A percentile compares a stretch with the other conserved stretches of the same genome.
phyloP scores from a whole-genome alignment of 2,113 vertebrate genomes.

The Mus pahari region DNA sequence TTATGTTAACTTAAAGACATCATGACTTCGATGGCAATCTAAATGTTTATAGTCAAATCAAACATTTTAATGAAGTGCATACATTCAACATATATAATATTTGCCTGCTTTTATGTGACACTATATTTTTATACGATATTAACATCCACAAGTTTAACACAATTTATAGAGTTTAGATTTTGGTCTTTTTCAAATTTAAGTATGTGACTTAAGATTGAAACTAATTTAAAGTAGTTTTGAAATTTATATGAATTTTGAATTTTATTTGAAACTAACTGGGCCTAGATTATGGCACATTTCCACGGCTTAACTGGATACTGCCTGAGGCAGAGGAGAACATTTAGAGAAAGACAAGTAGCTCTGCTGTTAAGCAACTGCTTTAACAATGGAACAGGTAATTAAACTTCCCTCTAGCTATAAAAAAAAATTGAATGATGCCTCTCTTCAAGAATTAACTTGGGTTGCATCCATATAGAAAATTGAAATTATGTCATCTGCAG shows the following conservation, averaged over 20 bases:
- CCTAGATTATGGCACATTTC: background rate
- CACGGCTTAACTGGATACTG: background rate
- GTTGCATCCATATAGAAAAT: background rate
- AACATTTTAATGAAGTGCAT: background rate
- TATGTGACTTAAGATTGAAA: slow-evolving; percentile 8
- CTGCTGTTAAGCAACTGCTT: background rate
- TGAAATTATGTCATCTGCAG: background rate
- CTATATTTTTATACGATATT: background rate
- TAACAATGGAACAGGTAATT: background rate
- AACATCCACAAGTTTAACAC: background rate
- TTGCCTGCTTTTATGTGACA: background rate
- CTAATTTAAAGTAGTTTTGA: background rate
- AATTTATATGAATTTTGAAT: background rate
- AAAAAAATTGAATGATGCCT: background rate
- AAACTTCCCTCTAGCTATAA: background rate
- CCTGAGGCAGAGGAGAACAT: background rate
- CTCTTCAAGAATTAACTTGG: background rate
- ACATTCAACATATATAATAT: background rate
- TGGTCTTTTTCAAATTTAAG: background rate
- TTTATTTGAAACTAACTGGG: slow-evolving; percentile 44
- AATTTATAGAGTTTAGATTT: slow-evolving; percentile 33
- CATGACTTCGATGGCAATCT: background rate
- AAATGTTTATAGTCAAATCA: background rate
- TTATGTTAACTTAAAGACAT: slow-evolving; percentile 17
- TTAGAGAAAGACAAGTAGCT: background rate